Base-by-base conservation (phyloP, 2,113 vertebrate genomes). In the Coregonus clupeaformis region DNA sequence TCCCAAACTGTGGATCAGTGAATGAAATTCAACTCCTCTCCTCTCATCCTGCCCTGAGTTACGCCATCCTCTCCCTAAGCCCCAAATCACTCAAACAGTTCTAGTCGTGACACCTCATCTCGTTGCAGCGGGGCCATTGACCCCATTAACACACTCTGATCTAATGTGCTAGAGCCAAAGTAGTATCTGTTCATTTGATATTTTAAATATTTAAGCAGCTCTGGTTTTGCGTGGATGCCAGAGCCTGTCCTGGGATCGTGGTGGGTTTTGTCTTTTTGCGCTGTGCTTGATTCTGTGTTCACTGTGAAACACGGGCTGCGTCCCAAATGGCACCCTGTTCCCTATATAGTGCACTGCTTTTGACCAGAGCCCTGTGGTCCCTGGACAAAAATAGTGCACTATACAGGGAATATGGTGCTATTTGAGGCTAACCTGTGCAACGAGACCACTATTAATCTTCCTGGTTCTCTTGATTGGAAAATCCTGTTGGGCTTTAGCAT, bases 381-480 rank as follows among this genome's bases (percentile, higher is more conserved):
- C 14, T 16, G 13, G 16, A 16, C 49, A 18, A 18, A 52, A 52
- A 18, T 52, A 18, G 49, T 52, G 16, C 4, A 18, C 49, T 52
- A 16, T 16, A 52, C 49, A 52, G 16, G 49, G 49, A 52, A 52
- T 52, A 16, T 14, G 16, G 14, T 18, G 16, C 16, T 3, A 18
- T 52, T 52, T 52, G 12, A 52, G 49, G 4, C 14, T 14, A 14
- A 18, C 1, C 49, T 14, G 4, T 77, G 77, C 55, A 69, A 36
- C 74, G 72, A 62, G 72, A 72, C 68, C 36, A 67, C 67, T 79
- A 82, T 82, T 92, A 86, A 91, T 91, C 88, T 90, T 77, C 82
- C 69, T 77, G 76, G 84, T 82, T 68, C 85, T 84, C 84, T 81
- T 90, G 89, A 91, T 88, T 90, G 83, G 78, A 88, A 90, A 90